Evolutionary conservation across 2,888 invertebrate species (phyloP), one percentile per base, ranked within the genome.

Genomic region (Xestia rhomboidea): DNA sequence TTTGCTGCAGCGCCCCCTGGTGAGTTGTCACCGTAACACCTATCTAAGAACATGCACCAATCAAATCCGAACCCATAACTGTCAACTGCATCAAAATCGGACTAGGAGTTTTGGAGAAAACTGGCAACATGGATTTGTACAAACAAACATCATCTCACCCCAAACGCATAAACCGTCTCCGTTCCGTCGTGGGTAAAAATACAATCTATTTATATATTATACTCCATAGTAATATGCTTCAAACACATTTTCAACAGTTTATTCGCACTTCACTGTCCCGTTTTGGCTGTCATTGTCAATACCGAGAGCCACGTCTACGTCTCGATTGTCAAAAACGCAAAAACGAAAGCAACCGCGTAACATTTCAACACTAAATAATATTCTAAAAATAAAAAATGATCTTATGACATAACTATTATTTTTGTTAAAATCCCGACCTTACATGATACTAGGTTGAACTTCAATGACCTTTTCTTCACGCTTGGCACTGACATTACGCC

Each of bases 391-490:
- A 41, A 18, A 27, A 67, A 54, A 3, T 10, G 5, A 57, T 38
- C 30, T 51, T 5, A n/a, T 30, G n/a, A 30, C 10, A 72, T 41
- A 24, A 34, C 30, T 34, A 11, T 10, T 62, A 60, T 21, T 46
- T 34, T 62, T 18, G 24, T 34, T 46, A 11, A 54, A 30, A 66
- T 18, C 38, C 51, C 64, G 34, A 62, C 54, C 54, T 81, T 62
- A 46, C 75, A 66, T 63, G 81, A 57, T 62, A 38, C 44, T 41
- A 67, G 46, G 13, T 63, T 85, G 81, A 81, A 81, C 68, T 75
- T 49, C 5, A 81, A 51, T 81, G 27, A 70, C 67, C 85, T 70
- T 51, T 57, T 49, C 67, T 62, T 44, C 38, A 82, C 46, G 27
- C 34, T 68, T 60, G 63, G 44, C 51, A 64, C 68, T 21, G 11